Percentiles rank a stretch among this genome's conserved stretches.
Conservation (phyloP, 2,797 vertebrate species). For the Phrynocephalus vlangalii region DNA sequence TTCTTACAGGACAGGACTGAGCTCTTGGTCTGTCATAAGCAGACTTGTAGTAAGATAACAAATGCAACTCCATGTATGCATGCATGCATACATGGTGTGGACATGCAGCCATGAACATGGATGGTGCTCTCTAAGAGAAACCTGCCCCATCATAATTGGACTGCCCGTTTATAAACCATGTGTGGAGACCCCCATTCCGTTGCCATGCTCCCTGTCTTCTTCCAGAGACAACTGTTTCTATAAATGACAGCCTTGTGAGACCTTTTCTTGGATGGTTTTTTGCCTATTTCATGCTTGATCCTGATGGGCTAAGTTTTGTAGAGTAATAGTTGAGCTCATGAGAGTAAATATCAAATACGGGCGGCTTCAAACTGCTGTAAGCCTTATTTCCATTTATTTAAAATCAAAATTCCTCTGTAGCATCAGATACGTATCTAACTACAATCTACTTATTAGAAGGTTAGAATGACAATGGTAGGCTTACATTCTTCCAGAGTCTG, state of each 20-base stretch:
- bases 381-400: not conserved
- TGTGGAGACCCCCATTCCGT: too few relatives aligned
- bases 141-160: too few relatives aligned
- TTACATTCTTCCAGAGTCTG: too few relatives aligned
- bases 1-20: conserved; percentile 40
- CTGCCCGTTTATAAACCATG: too few relatives aligned
- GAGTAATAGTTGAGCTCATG: not conserved
- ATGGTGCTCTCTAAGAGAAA: too few relatives aligned
- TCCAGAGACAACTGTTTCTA: too few relatives aligned
- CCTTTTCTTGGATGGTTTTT: not conserved
- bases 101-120: not conserved
- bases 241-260: not conserved
- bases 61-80: not conserved
- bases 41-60: not conserved
- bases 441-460: too few relatives aligned
- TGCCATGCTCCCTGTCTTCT: too few relatives aligned
- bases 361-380: too few relatives aligned
- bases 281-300: not conserved
- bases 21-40: not conserved
- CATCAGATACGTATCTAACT: too few relatives aligned
- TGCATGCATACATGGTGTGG: not conserved
- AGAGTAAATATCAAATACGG: not conserved
- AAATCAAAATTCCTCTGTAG: too few relatives aligned
- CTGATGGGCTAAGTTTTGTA: not conserved
- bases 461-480: too few relatives aligned